phyloP scores from a whole-genome alignment of 2,113 vertebrate genomes.

The Lepidothrix coronata region DNA sequence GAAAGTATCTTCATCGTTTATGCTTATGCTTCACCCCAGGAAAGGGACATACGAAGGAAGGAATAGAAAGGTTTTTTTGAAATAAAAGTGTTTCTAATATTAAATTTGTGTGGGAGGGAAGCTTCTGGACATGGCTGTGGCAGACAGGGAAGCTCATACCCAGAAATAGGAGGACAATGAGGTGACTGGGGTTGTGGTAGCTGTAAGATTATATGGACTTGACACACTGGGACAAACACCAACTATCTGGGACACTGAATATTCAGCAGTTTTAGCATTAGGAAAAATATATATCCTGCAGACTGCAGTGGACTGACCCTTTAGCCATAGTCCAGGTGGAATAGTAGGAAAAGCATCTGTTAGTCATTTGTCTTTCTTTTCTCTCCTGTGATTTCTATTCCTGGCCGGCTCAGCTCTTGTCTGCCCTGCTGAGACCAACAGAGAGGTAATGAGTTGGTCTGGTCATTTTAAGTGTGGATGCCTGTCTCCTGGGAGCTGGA shows the following conservation, averaged over 20 bases:
- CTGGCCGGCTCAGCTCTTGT: neutral
- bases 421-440: neutral
- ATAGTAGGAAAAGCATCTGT: neutral
- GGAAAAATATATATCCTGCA: neutral
- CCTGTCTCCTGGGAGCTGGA: neutral
- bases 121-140: neutral
- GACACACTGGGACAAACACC: neutral
- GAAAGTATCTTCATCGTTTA: neutral
- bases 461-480: neutral
- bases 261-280: neutral
- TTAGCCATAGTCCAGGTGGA: neutral
- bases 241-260: neutral
- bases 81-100: neutral
- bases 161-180: neutral
- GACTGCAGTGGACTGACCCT: neutral
- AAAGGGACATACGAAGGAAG: neutral
- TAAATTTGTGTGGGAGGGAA: neutral
- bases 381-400: neutral
- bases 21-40: neutral
- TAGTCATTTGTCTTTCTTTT: slow-evolving; percentile 8
- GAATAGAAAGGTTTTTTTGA: neutral
- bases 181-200: neutral
- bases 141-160: neutral
- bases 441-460: neutral
- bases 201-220: neutral